phyloP scores from a whole-genome alignment of 2,113 vertebrate genomes.

The Origma solitaria region DNA sequence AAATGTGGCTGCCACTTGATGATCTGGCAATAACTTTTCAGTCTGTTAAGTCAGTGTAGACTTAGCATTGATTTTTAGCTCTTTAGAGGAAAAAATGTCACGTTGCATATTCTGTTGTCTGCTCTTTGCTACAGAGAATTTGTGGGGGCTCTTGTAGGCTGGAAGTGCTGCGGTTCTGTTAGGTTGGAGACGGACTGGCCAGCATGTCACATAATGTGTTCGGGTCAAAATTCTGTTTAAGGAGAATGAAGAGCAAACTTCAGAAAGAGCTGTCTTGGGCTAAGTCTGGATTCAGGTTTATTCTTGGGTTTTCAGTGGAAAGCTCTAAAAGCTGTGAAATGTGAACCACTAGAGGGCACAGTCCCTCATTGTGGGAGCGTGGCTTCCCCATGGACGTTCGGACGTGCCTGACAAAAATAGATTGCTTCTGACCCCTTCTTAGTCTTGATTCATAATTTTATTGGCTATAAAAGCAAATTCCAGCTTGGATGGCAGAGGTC shows the following conservation, averaged over 20 bases:
- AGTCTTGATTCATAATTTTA: neutral
- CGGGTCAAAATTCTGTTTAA: neutral
- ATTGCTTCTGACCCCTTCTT: neutral
- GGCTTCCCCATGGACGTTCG: neutral
- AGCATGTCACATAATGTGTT: neutral
- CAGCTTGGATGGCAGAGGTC: neutral
- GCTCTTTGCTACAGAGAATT: neutral
- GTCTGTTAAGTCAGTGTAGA: neutral
- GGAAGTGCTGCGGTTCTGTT: neutral
- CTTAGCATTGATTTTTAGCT: neutral
- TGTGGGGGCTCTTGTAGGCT: neutral
- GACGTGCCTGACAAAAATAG: neutral
- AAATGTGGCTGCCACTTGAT: neutral
- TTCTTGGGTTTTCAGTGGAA: neutral
- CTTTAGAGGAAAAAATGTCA: neutral
- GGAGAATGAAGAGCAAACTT: neutral
- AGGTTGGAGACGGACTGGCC: neutral
- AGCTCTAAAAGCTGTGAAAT: neutral
- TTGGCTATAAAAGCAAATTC: neutral
- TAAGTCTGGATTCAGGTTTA: neutral
- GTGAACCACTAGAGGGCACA: slow-evolving; percentile 8
- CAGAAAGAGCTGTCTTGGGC: neutral
- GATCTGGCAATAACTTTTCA: neutral
- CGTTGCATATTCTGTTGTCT: neutral
- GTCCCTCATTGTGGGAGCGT: neutral